Conservation (phyloP, 2,113 vertebrate genomes). For the Proteles cristata region DNA sequence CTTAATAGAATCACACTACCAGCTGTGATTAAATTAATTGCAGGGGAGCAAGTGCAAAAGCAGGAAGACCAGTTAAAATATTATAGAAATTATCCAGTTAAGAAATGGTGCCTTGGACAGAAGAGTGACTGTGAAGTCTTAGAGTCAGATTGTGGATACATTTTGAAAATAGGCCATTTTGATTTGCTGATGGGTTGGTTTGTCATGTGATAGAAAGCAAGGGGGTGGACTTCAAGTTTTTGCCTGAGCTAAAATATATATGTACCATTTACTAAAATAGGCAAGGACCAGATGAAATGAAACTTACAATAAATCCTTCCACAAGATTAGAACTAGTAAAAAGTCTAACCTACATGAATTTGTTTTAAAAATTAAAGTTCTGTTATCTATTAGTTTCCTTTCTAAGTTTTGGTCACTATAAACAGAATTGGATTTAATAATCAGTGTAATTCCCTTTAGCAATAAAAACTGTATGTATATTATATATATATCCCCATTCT, state of each 20-base stretch:
- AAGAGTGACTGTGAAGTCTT: not conserved
- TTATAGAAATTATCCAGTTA: not conserved
- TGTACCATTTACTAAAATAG: not conserved
- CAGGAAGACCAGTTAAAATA: not conserved
- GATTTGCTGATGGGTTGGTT: not conserved
- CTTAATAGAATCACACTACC: not conserved
- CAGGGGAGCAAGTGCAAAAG: not conserved
- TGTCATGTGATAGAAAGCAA: not conserved
- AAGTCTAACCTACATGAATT: not conserved
- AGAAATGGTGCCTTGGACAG: not conserved
- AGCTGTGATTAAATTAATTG: not conserved
- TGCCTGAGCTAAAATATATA: not conserved
- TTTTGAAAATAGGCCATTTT: not conserved
- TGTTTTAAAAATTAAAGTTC: not conserved
- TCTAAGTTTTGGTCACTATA: not conserved
- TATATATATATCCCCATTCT: not conserved
- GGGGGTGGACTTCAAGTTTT: not conserved
- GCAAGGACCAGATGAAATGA: not conserved
- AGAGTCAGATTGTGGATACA: not conserved
- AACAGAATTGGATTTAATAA: not conserved
- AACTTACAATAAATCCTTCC: not conserved
- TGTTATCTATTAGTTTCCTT: not conserved
- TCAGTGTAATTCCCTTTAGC: not conserved
- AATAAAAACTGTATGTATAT: not conserved
- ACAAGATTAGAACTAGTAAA: not conserved